Percentiles rank a stretch among this genome's conserved stretches.
Conservation (phyloP, 2,113 vertebrate species). For the Pluvianellus socialis region DNA sequence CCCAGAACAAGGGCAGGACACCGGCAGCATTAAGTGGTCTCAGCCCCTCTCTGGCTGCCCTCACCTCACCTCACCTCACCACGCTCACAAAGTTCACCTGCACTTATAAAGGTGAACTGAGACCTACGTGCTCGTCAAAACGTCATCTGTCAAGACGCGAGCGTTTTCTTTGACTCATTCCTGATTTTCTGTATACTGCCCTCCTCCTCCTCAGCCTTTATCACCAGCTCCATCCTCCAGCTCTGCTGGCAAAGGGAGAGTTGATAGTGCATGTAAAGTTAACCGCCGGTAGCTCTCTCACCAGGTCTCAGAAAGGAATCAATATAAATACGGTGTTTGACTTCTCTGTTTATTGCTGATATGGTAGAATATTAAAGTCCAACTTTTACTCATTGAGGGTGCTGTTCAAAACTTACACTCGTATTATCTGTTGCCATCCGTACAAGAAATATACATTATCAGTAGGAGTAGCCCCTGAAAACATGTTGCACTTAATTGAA, state of each 20-base stretch:
- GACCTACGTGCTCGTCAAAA: background rate
- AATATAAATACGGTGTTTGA: background rate
- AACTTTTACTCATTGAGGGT: background rate
- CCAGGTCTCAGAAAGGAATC: background rate
- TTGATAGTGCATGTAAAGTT: background rate
- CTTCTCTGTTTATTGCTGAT: background rate
- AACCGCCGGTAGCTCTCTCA: background rate
- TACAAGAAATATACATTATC: background rate
- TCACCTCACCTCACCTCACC: background rate
- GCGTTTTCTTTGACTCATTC: background rate
- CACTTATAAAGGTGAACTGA: background rate
- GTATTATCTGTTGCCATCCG: background rate
- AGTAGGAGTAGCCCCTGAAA: background rate
- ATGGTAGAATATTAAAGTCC: background rate
- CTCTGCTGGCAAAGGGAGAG: background rate
- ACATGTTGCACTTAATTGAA: background rate
- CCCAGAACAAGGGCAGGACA: background rate
- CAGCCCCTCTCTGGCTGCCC: fast-evolving
- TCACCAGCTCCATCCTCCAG: background rate
- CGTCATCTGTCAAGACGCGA: background rate
- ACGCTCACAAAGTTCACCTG: background rate
- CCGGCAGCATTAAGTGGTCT: background rate
- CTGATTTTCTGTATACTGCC: background rate
- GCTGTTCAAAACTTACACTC: background rate
- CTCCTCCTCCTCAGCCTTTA: background rate